Evolutionary conservation across 2,113 vertebrate genomes (phyloP).

Genomic region (Notothenia rossii): DNA sequence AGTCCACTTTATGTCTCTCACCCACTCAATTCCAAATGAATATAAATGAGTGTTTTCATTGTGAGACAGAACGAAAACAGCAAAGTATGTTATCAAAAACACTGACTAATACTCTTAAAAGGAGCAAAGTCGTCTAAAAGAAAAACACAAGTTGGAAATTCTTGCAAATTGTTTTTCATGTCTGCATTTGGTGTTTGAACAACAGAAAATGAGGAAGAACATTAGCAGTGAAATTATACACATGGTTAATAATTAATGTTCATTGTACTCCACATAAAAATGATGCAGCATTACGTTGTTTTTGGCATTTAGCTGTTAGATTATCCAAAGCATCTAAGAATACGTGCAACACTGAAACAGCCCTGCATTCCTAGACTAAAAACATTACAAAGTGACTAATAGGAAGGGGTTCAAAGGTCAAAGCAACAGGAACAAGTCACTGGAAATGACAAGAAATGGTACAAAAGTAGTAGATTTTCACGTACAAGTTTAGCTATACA

Average conservation of each 20-base stretch:
- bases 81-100: conserved; percentile 83
- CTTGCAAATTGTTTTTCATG: conserved; percentile 58
- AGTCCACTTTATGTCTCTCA: conserved; percentile 66
- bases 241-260: conserved; percentile 19
- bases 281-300: conserved; percentile 20
- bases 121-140: conserved; percentile 67
- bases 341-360: conserved; percentile 41
- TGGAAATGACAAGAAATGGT: conserved; percentile 59
- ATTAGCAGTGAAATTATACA: conserved; percentile 22
- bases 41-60: conserved; percentile 85
- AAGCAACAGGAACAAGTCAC: conserved; percentile 75
- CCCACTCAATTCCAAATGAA: conserved; percentile 78
- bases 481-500: conserved; percentile 31
- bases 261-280: background rate
- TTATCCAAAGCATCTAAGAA: conserved; percentile 14
- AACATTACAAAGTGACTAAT: conserved; percentile 74
- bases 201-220: conserved; percentile 27
- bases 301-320: conserved; percentile 25
- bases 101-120: conserved; percentile 67
- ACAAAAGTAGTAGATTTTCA: conserved; percentile 42
- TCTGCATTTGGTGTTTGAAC: conserved; percentile 47
- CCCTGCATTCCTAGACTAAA: conserved; percentile 67
- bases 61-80: conserved; percentile 76
- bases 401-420: conserved; percentile 68
- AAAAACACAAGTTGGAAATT: conserved; percentile 77